phyloP scores from a whole-genome alignment of 2,113 vertebrate species.

The Crotalus viridis region DNA sequence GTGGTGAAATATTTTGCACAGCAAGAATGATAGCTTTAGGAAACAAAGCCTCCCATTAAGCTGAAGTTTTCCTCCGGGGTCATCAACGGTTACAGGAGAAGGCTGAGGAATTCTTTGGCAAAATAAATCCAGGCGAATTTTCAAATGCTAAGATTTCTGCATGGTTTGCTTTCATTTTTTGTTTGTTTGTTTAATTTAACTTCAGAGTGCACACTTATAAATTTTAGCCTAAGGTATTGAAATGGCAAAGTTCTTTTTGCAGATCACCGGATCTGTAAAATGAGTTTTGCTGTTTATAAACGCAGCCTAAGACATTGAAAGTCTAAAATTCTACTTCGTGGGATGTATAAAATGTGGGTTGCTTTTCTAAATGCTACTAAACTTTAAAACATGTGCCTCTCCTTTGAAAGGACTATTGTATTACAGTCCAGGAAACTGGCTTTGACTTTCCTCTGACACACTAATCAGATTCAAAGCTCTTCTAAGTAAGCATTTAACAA shows the following conservation, averaged over 20 bases:
- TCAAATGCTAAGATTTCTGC: neutral
- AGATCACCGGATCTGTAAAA: neutral
- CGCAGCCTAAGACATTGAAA: neutral
- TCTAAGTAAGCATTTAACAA: neutral
- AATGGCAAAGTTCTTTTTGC: neutral
- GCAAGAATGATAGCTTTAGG: neutral
- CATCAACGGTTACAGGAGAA: neutral
- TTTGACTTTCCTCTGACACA: conserved; percentile 17
- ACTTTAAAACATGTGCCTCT: neutral
- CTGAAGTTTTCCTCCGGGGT: neutral
- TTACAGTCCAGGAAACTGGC: neutral
- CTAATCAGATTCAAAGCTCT: conserved; percentile 5
- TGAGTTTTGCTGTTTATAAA: neutral
- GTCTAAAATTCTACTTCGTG: neutral
- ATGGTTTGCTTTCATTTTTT: neutral
- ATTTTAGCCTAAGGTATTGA: neutral
- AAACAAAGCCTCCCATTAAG: neutral
- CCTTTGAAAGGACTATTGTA: neutral
- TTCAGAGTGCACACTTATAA: neutral
- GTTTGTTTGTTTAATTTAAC: neutral
- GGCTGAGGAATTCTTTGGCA: neutral
- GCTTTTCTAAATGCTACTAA: neutral
- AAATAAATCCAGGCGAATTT: neutral
- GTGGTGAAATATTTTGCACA: neutral
- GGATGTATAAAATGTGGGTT: neutral